A percentile compares a stretch with the other conserved stretches of the same genome.
phyloP scores from a whole-genome alignment of 2,113 vertebrate species.

The Ascaphus truei region DNA sequence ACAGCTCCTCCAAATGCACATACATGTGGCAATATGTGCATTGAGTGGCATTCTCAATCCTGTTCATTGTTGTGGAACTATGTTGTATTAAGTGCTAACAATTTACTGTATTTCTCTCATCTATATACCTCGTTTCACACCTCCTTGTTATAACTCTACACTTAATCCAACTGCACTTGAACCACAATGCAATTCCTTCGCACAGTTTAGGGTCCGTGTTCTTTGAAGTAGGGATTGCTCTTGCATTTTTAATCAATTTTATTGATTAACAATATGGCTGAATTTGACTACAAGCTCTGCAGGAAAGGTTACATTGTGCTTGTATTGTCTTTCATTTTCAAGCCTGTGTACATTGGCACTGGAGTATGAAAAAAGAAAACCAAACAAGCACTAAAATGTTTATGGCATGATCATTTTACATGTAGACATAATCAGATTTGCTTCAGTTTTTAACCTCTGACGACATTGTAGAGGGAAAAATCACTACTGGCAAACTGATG shows the following conservation, averaged over 20 bases:
- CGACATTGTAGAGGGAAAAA: not conserved
- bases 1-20: too few relatives aligned
- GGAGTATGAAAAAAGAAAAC: slow-evolving; percentile 12
- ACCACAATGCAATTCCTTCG: too few relatives aligned
- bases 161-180: too few relatives aligned
- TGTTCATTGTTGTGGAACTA: too few relatives aligned
- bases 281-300: slow-evolving; percentile 2
- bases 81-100: too few relatives aligned
- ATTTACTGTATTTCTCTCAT: too few relatives aligned
- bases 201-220: too few relatives aligned
- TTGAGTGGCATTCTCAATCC: too few relatives aligned
- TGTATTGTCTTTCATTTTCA: not conserved
- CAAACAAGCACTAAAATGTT: slow-evolving; percentile 34
- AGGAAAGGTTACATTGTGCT: not conserved
- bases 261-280: not conserved
- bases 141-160: too few relatives aligned
- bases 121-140: too few relatives aligned
- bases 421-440: slow-evolving; percentile 31
- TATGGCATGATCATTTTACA: slow-evolving; percentile 33
- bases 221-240: not conserved
- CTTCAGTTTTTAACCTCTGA: slow-evolving; percentile 32
- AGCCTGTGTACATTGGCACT: slow-evolving; percentile 32
- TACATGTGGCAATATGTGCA: too few relatives aligned
- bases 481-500: slow-evolving; percentile 18
- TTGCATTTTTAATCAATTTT: not conserved